Conservation (phyloP, 1,140 invertebrate species). For the Venustaconcha ellipsiformis region DNA sequence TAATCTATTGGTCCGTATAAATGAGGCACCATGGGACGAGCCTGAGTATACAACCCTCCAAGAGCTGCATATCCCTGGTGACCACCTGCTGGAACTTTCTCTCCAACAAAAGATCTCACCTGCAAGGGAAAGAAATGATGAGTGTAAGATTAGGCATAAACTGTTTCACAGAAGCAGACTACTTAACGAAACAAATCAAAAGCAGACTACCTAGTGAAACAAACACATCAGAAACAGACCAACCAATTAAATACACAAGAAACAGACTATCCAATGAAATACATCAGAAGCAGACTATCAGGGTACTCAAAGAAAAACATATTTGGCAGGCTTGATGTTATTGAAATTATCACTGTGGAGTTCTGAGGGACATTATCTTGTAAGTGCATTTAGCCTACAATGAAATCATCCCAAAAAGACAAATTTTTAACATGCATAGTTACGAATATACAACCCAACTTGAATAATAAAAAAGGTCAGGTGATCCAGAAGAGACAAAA, state of each 20-base stretch:
- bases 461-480: too few species aligned
- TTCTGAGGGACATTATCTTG: too few species aligned
- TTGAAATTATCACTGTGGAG: too few species aligned
- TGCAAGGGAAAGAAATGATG: constrained; percentile 29
- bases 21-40: constrained; percentile 60
- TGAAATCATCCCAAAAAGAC: too few species aligned
- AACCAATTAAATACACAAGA: too few species aligned
- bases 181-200: not conserved
- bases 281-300: not conserved
- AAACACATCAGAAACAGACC: not conserved
- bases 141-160: not conserved
- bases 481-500: too few species aligned
- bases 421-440: too few species aligned
- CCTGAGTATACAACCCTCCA: constrained; percentile 63
- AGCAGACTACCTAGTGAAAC: not conserved
- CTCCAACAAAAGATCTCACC: constrained; percentile 60
- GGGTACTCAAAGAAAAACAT: not conserved
- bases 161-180: not conserved
- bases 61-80: constrained; percentile 66
- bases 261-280: not conserved
- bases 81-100: constrained; percentile 61
- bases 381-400: too few species aligned
- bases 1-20: constrained; percentile 57
- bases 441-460: too few species aligned
- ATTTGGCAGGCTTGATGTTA: not conserved